A percentile compares a stretch with the other conserved stretches of the same genome.
Evolutionary conservation across 2,888 invertebrate genomes (phyloP).

Genomic region (Lissonota sp.): DNA sequence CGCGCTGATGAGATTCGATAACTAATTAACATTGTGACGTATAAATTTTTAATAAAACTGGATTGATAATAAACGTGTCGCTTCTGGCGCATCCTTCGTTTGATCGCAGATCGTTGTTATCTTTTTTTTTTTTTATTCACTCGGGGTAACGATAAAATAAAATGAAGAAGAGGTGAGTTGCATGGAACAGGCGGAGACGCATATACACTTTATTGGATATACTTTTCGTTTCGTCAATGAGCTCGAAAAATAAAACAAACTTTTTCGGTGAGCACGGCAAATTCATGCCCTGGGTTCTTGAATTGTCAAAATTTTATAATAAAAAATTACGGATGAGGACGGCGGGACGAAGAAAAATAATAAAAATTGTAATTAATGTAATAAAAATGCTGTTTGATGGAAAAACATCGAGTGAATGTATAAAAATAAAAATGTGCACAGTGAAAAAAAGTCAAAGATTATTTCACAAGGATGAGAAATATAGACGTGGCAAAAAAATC

Average conservation of each 20-base stretch:
- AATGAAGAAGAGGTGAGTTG: background rate
- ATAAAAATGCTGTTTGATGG: no score
- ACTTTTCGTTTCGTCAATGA: conserved; percentile 56
- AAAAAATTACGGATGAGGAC: conserved; percentile 30
- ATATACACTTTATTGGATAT: conserved; percentile 67
- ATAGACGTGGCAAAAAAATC: no score
- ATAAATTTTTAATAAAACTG: conserved; percentile 16
- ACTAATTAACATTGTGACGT: conserved; percentile 10
- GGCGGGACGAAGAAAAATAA: no score
- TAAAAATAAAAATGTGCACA: no score
- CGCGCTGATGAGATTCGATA: conserved; percentile 43
- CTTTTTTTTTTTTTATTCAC: conserved; percentile 5
- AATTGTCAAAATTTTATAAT: conserved; percentile 41
- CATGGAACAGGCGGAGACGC: conserved; percentile 60
- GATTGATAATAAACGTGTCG: background rate
- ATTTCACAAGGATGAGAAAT: no score
- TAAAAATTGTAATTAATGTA: no score
- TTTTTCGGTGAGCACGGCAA: conserved; percentile 39
- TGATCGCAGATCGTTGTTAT: background rate
- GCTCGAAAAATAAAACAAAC: conserved; percentile 62
- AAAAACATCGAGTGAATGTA: no score
- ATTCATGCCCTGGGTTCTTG: conserved; percentile 55
- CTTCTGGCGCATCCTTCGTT: background rate
- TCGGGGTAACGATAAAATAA: background rate
- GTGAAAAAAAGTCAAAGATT: no score